Conservation (phyloP, 2,797 vertebrate genomes). For the Catostomus latipinnis region DNA sequence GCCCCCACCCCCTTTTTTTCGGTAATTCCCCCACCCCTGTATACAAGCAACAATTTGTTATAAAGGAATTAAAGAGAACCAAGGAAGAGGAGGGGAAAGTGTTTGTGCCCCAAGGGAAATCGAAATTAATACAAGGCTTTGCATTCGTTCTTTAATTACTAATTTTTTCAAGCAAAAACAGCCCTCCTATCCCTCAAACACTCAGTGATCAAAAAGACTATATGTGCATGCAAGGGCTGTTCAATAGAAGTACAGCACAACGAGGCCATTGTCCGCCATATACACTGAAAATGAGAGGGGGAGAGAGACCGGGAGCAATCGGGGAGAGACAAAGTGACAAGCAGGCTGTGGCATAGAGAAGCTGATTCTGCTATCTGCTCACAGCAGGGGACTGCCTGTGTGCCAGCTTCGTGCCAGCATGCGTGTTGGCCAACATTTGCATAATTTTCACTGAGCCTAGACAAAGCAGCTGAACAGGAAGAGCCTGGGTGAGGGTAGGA, state of each 20-base stretch:
- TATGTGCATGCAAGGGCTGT: slow-evolving; percentile 40
- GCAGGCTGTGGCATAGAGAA: slow-evolving; percentile 16
- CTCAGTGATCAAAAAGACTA: not conserved
- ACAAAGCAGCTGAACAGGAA: slow-evolving; percentile 46
- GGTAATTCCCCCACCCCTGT: no score
- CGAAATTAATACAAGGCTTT: not conserved
- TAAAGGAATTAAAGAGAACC: not conserved
- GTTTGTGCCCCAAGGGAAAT: not conserved
- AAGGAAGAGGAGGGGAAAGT: not conserved
- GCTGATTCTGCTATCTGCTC: slow-evolving; percentile 34
- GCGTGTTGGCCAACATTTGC: slow-evolving; percentile 47
- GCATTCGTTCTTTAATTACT: not conserved
- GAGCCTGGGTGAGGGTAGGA: slow-evolving; percentile 12
- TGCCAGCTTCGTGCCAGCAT: slow-evolving; percentile 32
- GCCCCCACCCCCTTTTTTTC: no score
- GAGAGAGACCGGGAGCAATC: slow-evolving; percentile 21
- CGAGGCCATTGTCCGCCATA: slow-evolving; percentile 14
- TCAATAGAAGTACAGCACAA: slow-evolving; percentile 64
- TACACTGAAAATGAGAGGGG: slow-evolving; percentile 17
- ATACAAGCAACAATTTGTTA: no score
- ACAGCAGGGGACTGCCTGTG: not conserved
- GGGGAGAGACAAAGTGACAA: slow-evolving; percentile 10
- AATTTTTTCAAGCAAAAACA: not conserved
- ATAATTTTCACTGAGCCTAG: slow-evolving; percentile 28
- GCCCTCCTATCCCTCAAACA: not conserved